phyloP scores from a whole-genome alignment of 37 sponge, comb jelly and placozoan species.

The Halisarca cf. caerulea region DNA sequence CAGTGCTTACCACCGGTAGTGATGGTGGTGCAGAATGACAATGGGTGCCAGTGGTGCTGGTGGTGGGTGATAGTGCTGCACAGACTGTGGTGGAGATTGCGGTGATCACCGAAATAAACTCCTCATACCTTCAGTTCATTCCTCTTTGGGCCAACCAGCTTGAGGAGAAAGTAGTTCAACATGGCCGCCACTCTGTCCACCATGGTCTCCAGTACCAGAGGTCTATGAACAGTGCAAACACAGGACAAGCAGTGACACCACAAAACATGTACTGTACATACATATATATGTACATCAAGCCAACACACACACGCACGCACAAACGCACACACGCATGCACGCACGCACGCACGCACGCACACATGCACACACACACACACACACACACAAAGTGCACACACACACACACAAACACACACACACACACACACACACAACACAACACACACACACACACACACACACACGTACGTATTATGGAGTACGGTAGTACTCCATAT shows the following conservation, averaged over 20 bases:
- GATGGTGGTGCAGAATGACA: background rate
- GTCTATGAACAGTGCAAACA: background rate
- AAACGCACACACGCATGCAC: background rate
- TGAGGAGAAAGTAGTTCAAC: constrained; percentile 92
- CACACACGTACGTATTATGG: no score
- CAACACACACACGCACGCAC: background rate
- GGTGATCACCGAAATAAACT: no score
- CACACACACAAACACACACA: no score
- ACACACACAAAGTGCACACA: no score
- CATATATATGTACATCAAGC: background rate
- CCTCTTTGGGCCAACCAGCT: constrained; percentile 88
- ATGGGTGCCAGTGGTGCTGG: background rate
- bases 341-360: no score
- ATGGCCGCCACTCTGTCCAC: constrained; percentile 92
- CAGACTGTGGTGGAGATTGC: no score
- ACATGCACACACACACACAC: constrained; percentile 23
- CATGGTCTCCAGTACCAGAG: constrained; percentile 37
- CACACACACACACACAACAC: no score
- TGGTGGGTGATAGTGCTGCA: background rate
- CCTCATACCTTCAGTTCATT: constrained; percentile 76
- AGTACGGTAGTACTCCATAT: no score
- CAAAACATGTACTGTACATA: background rate
- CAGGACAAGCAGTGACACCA: background rate
- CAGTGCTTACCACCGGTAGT: no score
- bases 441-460: no score